Evolutionary conservation across 1,140 invertebrate species (phyloP).

Genomic region (Drosophila bipectinata): DNA sequence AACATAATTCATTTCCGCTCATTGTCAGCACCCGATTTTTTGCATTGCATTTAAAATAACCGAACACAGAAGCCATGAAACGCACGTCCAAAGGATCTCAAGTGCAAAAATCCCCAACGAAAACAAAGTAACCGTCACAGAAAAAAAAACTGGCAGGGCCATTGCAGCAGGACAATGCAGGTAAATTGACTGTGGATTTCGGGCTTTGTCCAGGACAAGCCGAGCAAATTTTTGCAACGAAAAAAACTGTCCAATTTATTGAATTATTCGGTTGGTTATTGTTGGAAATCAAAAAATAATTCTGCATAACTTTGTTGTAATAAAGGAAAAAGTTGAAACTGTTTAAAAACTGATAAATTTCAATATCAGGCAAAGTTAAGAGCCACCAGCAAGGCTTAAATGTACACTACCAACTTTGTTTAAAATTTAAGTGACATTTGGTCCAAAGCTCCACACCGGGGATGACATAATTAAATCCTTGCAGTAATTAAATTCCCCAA

Average conservation of each 20-base stretch:
- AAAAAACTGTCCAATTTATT: conserved; percentile 56
- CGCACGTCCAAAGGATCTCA: conserved; percentile 49
- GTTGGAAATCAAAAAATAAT: not conserved
- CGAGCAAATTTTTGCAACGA: conserved; percentile 53
- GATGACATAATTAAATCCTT: conserved; percentile 84
- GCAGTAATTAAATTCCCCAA: conserved; percentile 84
- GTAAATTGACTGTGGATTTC: conserved; percentile 75
- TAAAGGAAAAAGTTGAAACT: not conserved
- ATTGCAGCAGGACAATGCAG: conserved; percentile 68
- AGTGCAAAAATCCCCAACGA: conserved; percentile 50
- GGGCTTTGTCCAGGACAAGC: conserved; percentile 35
- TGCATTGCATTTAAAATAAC: conserved; percentile 74
- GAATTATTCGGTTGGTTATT: conserved; percentile 43
- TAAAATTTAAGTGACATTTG: conserved; percentile 8
- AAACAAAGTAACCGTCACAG: conserved; percentile 15
- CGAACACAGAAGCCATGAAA: conserved; percentile 41
- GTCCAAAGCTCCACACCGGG: conserved; percentile 12
- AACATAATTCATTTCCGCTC: conserved; percentile 82
- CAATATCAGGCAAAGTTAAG: not conserved
- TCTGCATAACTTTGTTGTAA: not conserved
- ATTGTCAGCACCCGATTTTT: conserved; percentile 74
- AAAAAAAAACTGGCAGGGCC: conserved; percentile 1
- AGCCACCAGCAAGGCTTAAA: too few species aligned
- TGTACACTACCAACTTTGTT: not conserved
- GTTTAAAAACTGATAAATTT: not conserved